Percentiles rank a stretch among this genome's conserved stretches.
Evolutionary conservation across 2,888 invertebrate genomes (phyloP).

Genomic region (Plagodis dolabraria): DNA sequence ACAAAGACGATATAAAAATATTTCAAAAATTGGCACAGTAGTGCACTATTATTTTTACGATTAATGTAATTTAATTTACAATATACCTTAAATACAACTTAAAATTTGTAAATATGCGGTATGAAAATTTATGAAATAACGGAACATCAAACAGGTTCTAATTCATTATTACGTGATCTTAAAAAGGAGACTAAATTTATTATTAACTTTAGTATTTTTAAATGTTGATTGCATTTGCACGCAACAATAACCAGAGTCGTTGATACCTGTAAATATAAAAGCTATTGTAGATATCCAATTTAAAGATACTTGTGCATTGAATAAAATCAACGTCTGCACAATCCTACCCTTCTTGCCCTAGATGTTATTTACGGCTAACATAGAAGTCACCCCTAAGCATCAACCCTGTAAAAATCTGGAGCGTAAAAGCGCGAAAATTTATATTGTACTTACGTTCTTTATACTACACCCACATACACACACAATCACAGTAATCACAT

Average conservation of each 20-base stretch:
- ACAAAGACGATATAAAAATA: no score
- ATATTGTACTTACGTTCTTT: slow-evolving; percentile 13
- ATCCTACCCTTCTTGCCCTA: slow-evolving; percentile 18
- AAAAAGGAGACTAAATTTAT: no score
- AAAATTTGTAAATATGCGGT: no score
- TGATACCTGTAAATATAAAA: no score
- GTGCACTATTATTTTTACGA: no score
- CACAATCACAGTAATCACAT: slow-evolving; percentile 44
- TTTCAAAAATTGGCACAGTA: no score
- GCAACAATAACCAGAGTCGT: background rate
- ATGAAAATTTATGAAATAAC: no score
- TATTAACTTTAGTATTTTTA: background rate
- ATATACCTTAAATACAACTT: no score
- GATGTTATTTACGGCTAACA: slow-evolving; percentile 24
- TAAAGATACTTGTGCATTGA: slow-evolving; percentile 6
- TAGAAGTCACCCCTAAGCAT: slow-evolving; percentile 24
- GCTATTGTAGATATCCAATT: no score
- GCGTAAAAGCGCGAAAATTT: slow-evolving; percentile 8
- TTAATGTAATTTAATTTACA: no score
- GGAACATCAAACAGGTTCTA: no score
- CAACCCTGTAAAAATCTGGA: slow-evolving; percentile 20
- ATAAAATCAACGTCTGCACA: slow-evolving; percentile 11
- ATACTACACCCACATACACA: slow-evolving; percentile 36
- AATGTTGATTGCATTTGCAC: slow-evolving; percentile 6
- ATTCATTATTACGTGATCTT: no score